Base-by-base conservation (phyloP, 2,113 vertebrate species). In the Oryzias melastigma region DNA sequence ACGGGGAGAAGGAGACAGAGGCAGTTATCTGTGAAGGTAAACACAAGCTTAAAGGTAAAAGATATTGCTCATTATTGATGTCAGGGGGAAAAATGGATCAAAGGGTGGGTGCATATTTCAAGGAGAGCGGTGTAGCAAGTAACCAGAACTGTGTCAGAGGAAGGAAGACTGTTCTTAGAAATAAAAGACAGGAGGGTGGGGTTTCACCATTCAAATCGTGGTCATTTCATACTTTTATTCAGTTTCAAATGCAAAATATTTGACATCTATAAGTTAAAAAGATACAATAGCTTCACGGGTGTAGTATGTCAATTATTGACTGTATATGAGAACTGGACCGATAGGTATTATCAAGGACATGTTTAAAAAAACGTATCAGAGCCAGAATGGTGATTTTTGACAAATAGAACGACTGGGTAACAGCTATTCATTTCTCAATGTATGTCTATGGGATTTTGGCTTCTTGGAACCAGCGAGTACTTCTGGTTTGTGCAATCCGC, bases 151-250 rank as follows among this genome's bases (percentile, higher is more conserved):
- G 52, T 45, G 57, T 60, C 40, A 63, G 61, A 68, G 44, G 66
- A 7, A 43, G 52, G 44, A 48, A 68, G 52, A 67, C 78, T 67
- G 70, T 52, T 65, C 22, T 57, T 35, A 50, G 63, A 83, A 75
- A 84, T 79, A 83, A 81, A 77, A 59, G 58, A 62, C 58, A 58
- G 59, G 74, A 68, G 43, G 81, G 68, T 62, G 76, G 73, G 51
- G 73, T 40, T 59, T 50, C 41, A 35, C 35, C 10, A 35, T 35
- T 35, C 3, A 35, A 35, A 12, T 35, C 10, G 3, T 35, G 0
- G 35, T 3, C 27, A 29, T 29, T 35, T 35, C 8, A 46, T 8
- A 18, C 18, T 18, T 46, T 46, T 47, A 19, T 18, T 47, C 3
- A 47, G 19, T 12, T 19, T 47, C 10, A 12, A 35, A 12, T 12